Conservation (phyloP, 2,113 vertebrate genomes). For the Python bivittatus region DNA sequence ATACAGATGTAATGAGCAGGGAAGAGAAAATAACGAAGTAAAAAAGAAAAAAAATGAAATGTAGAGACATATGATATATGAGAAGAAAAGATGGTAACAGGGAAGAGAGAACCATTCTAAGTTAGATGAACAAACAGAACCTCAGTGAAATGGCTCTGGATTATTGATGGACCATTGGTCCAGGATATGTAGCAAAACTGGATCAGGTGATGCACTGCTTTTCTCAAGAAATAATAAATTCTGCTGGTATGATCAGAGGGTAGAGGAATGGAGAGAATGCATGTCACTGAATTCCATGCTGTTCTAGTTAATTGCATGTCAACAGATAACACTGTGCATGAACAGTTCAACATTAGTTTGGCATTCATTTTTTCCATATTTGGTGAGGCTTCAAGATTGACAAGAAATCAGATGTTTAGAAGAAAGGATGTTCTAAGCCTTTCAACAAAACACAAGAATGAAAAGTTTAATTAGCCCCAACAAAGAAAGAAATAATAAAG, state of each 20-base stretch:
- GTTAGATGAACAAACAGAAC: slow-evolving; percentile 30
- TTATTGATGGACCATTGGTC: slow-evolving; percentile 42
- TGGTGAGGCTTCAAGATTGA: slow-evolving; percentile 23
- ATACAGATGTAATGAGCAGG: neutral
- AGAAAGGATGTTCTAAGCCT: neutral
- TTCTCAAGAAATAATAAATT: slow-evolving; percentile 26
- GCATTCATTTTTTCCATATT: slow-evolving; percentile 36
- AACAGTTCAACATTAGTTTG: slow-evolving; percentile 6
- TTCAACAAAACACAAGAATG: slow-evolving; percentile 19
- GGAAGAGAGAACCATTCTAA: neutral
- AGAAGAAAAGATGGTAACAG: neutral
- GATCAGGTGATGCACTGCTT: neutral
- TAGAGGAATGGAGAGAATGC: neutral
- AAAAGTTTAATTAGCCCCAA: slow-evolving; percentile 12
- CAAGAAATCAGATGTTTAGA: slow-evolving; percentile 23
- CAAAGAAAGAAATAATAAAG: slow-evolving; percentile 15
- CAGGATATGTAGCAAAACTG: slow-evolving; percentile 13
- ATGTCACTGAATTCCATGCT: neutral
- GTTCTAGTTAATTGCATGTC: neutral
- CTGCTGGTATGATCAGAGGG: neutral
- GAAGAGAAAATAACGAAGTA: slow-evolving; percentile 23
- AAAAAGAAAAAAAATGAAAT: neutral
- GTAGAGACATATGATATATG: neutral
- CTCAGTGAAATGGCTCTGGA: slow-evolving; percentile 23
- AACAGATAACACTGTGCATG: neutral